A percentile compares a stretch with the other conserved stretches of the same genome.
phyloP scores from a whole-genome alignment of 2,888 invertebrate genomes.

The Chydorus sphaericus region DNA sequence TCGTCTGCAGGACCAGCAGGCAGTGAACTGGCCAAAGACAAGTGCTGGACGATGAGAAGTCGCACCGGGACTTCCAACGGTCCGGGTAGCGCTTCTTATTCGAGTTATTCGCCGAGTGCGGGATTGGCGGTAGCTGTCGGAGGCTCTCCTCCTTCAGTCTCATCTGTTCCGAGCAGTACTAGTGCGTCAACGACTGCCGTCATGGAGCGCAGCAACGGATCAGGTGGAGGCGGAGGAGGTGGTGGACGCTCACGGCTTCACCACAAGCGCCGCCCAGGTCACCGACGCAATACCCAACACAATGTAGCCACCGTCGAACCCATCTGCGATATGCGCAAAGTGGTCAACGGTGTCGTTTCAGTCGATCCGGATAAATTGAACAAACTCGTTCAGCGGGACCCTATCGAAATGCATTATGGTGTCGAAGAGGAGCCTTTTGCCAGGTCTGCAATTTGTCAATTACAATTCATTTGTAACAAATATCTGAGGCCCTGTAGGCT shows the following conservation, averaged over 20 bases:
- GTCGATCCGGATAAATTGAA: slow-evolving; percentile 9
- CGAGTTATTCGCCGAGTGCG: too few species aligned
- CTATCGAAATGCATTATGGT: slow-evolving; percentile 36
- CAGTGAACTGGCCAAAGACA: too few species aligned
- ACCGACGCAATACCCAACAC: slow-evolving; percentile 2
- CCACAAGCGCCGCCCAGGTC: slow-evolving; percentile 1
- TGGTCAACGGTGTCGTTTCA: slow-evolving; percentile 1
- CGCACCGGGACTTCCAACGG: slow-evolving; percentile 1
- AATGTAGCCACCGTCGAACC: background rate
- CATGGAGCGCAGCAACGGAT: background rate
- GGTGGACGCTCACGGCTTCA: background rate
- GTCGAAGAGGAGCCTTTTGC: slow-evolving; percentile 37
- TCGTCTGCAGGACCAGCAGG: too few species aligned
- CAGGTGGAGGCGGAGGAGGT: background rate
- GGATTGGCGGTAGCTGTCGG: too few species aligned
- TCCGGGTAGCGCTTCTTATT: background rate
- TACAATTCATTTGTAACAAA: background rate
- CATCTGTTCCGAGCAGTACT: background rate
- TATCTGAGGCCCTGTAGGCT: background rate
- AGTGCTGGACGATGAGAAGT: background rate
- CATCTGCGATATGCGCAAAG: slow-evolving; percentile 7
- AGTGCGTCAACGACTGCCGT: background rate
- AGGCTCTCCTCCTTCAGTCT: background rate
- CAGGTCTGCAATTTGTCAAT: slow-evolving; percentile 28
- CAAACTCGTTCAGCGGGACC: slow-evolving; percentile 35